Percentiles rank a stretch among this genome's conserved stretches.
These are phyloP conservation scores for Galemys pyrenaicus DNA, from an alignment of 2,113 vertebrate genomes.

Conservation along the genomic window DNA sequence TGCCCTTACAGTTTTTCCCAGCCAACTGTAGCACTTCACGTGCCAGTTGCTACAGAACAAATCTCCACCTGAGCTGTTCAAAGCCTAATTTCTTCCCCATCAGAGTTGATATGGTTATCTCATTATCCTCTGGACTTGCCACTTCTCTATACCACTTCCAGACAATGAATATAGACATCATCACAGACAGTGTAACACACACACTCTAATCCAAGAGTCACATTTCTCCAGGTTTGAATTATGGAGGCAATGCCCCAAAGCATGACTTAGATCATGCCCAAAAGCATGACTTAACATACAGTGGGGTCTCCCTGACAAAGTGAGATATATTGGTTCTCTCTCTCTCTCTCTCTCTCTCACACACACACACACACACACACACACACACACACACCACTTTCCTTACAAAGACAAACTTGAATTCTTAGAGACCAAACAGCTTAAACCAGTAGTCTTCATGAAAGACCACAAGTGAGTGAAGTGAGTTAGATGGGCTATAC, in stretches of 20 bases:
- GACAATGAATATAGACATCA: no score
- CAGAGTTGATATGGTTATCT: not conserved
- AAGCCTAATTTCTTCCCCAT: not conserved
- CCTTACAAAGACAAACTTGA: not conserved
- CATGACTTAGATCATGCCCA: fast-evolving
- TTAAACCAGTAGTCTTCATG: not conserved
- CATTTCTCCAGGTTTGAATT: not conserved
- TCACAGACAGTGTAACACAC: not conserved
- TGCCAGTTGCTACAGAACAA: not conserved
- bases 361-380: not conserved
- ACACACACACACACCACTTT: not conserved
- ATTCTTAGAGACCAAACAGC: not conserved
- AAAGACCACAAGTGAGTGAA: not conserved
- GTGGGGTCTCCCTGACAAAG: not conserved
- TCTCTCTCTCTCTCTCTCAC: not conserved
- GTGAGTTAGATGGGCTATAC: fast-evolving
- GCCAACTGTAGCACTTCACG: fast-evolving
- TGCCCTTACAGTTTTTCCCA: not conserved
- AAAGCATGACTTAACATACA: not conserved
- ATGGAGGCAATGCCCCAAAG: not conserved
- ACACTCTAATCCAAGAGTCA: not conserved
- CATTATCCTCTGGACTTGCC: not conserved
- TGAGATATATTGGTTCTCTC: no score
- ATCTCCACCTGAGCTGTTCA: not conserved
- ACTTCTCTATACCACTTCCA: not conserved